phyloP scores from a whole-genome alignment of 2,113 vertebrate species.

The Natator depressus region DNA sequence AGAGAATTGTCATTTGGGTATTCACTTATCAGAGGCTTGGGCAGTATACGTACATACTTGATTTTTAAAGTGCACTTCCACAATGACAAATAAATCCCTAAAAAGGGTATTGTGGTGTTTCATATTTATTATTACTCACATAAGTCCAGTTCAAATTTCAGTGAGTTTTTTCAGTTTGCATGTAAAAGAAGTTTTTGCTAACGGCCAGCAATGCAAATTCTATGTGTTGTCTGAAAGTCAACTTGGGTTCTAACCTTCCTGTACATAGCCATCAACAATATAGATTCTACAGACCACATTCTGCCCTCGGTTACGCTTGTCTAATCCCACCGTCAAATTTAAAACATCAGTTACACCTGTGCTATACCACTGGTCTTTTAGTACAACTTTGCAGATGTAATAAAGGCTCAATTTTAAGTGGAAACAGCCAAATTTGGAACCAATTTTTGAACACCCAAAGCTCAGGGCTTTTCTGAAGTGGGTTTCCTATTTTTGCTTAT shows the following conservation, averaged over 20 bases:
- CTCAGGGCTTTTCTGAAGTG: neutral
- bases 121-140: neutral
- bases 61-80: neutral
- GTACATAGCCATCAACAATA: neutral
- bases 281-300: fast-evolving
- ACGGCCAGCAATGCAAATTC: neutral
- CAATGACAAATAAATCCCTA: neutral
- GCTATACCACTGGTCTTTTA: neutral
- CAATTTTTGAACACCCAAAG: neutral
- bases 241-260: neutral
- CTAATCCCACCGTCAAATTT: neutral
- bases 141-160: fast-evolving
- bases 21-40: neutral
- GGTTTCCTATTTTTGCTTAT: neutral
- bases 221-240: neutral
- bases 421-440: neutral
- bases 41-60: neutral
- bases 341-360: neutral
- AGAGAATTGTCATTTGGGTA: neutral
- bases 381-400: neutral
- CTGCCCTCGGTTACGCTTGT: neutral
- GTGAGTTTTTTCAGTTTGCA: neutral
- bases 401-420: neutral
- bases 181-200: neutral
- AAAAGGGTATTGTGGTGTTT: neutral